Evolutionary conservation across 2,888 invertebrate genomes (phyloP).

Genomic region (Andrena praecox): DNA sequence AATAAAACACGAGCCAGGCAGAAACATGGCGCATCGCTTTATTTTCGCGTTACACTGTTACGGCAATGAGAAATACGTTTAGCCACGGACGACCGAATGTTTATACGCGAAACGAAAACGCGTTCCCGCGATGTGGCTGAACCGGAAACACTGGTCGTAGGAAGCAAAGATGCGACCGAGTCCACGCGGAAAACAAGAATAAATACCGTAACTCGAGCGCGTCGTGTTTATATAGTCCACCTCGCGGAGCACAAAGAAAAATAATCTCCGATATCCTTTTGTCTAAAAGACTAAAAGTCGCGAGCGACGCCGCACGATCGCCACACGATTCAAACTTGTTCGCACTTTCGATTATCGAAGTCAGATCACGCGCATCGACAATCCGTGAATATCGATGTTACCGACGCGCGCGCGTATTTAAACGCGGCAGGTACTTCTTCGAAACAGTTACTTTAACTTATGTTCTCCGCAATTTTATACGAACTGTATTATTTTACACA

Average conservation of each 20-base stretch:
- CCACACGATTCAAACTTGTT: too few relatives aligned
- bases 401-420: background rate
- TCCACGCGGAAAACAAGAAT: background rate
- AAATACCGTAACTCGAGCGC: background rate
- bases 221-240: background rate
- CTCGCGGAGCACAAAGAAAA: background rate
- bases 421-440: background rate
- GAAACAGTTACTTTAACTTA: background rate
- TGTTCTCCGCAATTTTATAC: too few relatives aligned
- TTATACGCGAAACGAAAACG: background rate
- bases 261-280: background rate
- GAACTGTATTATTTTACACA: too few relatives aligned
- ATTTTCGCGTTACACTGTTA: background rate
- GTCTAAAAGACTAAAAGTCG: background rate
- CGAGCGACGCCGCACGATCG: background rate
- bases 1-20: background rate
- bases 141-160: background rate
- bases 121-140: background rate
- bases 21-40: background rate
- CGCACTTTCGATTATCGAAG: slow-evolving; percentile 14
- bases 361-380: background rate
- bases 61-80: background rate
- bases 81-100: background rate
- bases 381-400: background rate
- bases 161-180: background rate